Evolutionary conservation across 2,888 invertebrate genomes (phyloP).

Genomic region (Lochmaea capreae): DNA sequence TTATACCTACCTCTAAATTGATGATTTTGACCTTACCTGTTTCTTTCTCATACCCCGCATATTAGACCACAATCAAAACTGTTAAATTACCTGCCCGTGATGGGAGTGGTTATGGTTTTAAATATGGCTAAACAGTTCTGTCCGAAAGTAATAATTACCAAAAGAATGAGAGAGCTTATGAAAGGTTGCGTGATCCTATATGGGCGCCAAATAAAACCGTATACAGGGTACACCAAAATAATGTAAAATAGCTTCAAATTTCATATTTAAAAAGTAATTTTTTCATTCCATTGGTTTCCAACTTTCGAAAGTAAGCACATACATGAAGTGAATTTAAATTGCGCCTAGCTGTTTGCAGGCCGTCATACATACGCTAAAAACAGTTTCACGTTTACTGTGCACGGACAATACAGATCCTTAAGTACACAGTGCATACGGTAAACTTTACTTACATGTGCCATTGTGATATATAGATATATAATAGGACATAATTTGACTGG

Average conservation of each 20-base stretch:
- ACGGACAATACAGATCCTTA: too few relatives aligned
- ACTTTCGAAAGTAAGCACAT: too few relatives aligned
- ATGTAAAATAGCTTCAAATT: not conserved
- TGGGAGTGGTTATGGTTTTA: conserved; percentile 48
- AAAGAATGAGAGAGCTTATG: conserved; percentile 52
- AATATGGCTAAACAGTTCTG: conserved; percentile 47
- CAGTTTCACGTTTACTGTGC: too few relatives aligned
- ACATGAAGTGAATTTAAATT: too few relatives aligned
- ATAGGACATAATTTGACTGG: too few relatives aligned
- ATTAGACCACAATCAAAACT: conserved; percentile 33
- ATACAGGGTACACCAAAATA: conserved; percentile 15
- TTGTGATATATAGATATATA: too few relatives aligned
- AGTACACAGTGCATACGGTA: too few relatives aligned
- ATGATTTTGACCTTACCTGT: conserved; percentile 22
- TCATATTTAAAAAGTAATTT: too few relatives aligned
- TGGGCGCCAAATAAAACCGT: conserved; percentile 50
- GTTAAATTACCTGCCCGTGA: conserved; percentile 43
- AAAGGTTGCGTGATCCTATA: conserved; percentile 49
- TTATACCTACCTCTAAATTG: not conserved
- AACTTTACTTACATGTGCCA: too few relatives aligned
- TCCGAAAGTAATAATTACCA: conserved; percentile 50
- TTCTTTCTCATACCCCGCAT: conserved; percentile 38
- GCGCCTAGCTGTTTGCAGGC: too few relatives aligned
- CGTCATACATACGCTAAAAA: too few relatives aligned
- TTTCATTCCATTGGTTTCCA: too few relatives aligned